Evolutionary conservation across 2,888 invertebrate genomes (phyloP).

Genomic region (Brachyptera putata): DNA sequence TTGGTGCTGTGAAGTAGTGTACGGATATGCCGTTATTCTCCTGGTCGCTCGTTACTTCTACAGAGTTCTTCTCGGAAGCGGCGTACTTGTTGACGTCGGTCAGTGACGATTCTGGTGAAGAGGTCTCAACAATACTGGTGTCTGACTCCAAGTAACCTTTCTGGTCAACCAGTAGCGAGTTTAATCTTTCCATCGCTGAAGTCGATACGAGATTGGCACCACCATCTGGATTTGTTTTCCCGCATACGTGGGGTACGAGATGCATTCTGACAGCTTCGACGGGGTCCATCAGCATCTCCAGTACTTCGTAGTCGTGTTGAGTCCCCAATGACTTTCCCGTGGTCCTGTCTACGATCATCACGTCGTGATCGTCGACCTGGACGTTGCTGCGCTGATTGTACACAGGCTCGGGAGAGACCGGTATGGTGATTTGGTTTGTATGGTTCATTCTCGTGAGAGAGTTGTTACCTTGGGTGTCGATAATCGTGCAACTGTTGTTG

Average conservation of each 20-base stretch:
- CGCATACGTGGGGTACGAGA: constrained; percentile 72
- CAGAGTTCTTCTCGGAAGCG: background rate
- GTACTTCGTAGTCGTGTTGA: constrained; percentile 19
- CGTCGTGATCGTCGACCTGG: background rate
- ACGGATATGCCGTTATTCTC: constrained; percentile 13
- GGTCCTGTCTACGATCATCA: background rate
- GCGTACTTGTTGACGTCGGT: background rate
- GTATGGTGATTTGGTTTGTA: constrained; percentile 19
- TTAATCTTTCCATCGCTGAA: constrained; percentile 20
- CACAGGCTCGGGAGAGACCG: constrained; percentile 21
- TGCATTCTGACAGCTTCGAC: constrained; percentile 72
- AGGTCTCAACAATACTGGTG: constrained; percentile 9
- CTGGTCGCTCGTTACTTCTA: background rate
- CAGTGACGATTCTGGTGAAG: constrained; percentile 23
- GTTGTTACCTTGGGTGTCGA: constrained; percentile 20
- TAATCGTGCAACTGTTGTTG: constrained; percentile 21
- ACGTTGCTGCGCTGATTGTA: constrained; percentile 28
- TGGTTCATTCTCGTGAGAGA: background rate
- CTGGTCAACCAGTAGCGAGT: constrained; percentile 6
- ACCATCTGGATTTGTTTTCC: constrained; percentile 49
- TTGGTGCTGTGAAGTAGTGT: constrained; percentile 6
- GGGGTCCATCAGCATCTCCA: constrained; percentile 54
- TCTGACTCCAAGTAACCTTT: background rate
- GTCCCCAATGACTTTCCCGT: background rate
- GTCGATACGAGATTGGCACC: constrained; percentile 14